phyloP scores from a whole-genome alignment of 2,113 vertebrate genomes.

The Megaptera novaeangliae region DNA sequence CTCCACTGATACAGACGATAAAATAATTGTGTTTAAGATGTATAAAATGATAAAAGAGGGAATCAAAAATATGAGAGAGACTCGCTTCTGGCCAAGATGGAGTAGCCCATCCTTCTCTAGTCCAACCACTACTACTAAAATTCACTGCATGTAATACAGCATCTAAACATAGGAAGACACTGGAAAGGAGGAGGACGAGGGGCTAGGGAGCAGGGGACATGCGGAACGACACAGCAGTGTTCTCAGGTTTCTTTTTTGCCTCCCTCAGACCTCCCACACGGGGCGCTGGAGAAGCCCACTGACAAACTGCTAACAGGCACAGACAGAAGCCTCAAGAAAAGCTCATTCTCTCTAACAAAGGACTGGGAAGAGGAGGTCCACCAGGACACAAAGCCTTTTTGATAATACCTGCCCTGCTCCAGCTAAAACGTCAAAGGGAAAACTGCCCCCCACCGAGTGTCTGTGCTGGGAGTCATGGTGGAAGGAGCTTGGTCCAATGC shows the following conservation, averaged over 20 bases:
- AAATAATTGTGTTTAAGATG: not conserved
- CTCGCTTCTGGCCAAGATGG: not conserved
- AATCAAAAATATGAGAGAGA: not conserved
- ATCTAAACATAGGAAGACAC: not conserved
- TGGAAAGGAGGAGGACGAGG: not conserved
- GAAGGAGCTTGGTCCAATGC: not conserved
- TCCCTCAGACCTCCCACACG: not conserved
- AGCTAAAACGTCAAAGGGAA: not conserved
- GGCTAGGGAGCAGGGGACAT: not conserved
- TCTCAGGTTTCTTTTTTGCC: not conserved
- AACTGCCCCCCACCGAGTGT: not conserved
- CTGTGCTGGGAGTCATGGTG: accelerated
- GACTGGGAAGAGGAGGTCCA: not conserved
- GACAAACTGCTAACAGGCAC: not conserved
- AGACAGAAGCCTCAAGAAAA: not conserved
- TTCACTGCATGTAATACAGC: not conserved
- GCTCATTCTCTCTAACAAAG: not conserved
- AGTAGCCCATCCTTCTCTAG: not conserved
- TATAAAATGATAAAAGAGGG: not conserved
- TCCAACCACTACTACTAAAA: not conserved
- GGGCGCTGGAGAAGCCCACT: not conserved
- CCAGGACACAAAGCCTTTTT: not conserved
- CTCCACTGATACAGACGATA: not conserved
- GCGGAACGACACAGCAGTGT: too few relatives aligned
- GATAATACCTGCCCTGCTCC: not conserved